A percentile compares a stretch with the other conserved stretches of the same genome.
These are phyloP conservation scores for Rhizomys pruinosus DNA, from an alignment of 2,113 vertebrate genomes.

Conservation along the genomic window DNA sequence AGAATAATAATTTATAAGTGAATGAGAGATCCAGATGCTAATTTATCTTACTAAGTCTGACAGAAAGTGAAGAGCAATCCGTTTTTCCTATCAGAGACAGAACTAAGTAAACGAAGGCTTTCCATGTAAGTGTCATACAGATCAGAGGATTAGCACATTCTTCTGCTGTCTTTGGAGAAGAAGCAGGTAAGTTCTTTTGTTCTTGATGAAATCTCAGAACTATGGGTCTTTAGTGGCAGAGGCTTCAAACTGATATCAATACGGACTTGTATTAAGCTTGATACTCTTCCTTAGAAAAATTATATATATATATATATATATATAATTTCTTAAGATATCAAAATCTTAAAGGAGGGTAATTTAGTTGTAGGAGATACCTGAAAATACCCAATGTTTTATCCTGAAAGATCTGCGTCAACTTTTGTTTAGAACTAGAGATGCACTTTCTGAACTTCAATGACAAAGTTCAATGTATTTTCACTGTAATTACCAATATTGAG, in stretches of 20 bases:
- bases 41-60: not conserved
- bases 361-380: slow-evolving; percentile 20
- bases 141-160: not conserved
- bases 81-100: not conserved
- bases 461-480: slow-evolving; percentile 71
- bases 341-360: slow-evolving; percentile 48
- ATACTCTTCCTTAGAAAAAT: slow-evolving; percentile 40
- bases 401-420: slow-evolving; percentile 62
- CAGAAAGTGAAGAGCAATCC: not conserved
- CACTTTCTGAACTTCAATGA: slow-evolving; percentile 54
- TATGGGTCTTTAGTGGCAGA: not conserved
- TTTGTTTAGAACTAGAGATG: slow-evolving; percentile 64
- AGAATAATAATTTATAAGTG: not conserved
- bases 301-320: not conserved
- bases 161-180: not conserved
- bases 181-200: not conserved
- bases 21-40: not conserved
- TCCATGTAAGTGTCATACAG: no score
- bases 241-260: not conserved
- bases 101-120: not conserved
- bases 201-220: slow-evolving; percentile 2
- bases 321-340: no score
- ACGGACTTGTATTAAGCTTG: not conserved
- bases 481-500: slow-evolving; percentile 72
- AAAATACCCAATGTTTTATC: slow-evolving; percentile 21